Evolutionary conservation across 2,797 vertebrate genomes (phyloP), one percentile per base, ranked within the genome.

Genomic region (Oreochromis grahami): DNA sequence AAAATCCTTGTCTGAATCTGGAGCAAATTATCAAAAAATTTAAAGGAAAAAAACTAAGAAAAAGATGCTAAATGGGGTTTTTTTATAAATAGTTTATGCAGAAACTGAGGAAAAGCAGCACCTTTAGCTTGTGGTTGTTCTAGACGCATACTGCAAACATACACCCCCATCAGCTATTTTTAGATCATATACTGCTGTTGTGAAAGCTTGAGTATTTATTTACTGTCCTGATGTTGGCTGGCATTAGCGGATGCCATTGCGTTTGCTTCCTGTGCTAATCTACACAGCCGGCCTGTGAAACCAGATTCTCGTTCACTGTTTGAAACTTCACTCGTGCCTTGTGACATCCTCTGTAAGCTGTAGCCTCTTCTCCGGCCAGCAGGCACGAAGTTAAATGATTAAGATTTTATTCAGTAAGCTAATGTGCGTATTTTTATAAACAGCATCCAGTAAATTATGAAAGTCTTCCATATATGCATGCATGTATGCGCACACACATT

Each of bases 261-360:
- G 90, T 94, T 92, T 80, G 86, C 90, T 95, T 96, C 94, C 95
- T 94, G 93, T 94, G 94, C 91, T 95, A 94, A 96, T 94, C 94
- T 95, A 90, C 87, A 84, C 84, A 82, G 86, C 86, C 89, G 82
- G 89, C 79, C 80, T 81, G 85, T 94, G 92, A 95, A 95, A 96
- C 88, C 26, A 13, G 89, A 95, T 84, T 90, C 93, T 77, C 26
- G 4, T 76, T 82, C 83, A 77, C 79, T 38, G 90, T 90, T 82
- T 91, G 68, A 90, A 93, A 87, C 88, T 11, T 63, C 85, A 83
- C 83, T 82, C 83, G 70, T 34, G 80, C 72, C 84, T 87, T 82
- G 85, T 88, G 87, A 92, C 83, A 85, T 87, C 87, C 82, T 84
- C 82, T 60, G 72, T 19, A 79, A 92, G 77, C 84, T 84, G 63